Evolutionary conservation across 2,888 invertebrate genomes (phyloP).

Genomic region (Hololepta plana): DNA sequence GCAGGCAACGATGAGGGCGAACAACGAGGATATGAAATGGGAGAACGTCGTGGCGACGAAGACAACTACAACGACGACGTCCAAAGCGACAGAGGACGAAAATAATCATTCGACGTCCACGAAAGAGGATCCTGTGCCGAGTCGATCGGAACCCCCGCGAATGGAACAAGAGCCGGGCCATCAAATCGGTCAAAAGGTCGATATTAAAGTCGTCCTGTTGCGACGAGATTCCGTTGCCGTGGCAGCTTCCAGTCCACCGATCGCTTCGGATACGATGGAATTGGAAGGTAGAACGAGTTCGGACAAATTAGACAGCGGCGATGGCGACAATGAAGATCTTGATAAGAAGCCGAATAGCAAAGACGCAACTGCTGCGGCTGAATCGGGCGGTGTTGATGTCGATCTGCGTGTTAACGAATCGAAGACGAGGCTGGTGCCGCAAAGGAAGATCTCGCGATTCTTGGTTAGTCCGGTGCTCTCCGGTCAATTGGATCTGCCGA

Average conservation of each 20-base stretch:
- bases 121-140: conserved; percentile 6
- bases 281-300: not conserved
- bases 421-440: conserved; percentile 21
- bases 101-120: not conserved
- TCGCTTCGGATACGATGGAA: conserved; percentile 5
- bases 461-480: conserved; percentile 65
- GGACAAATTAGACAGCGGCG: conserved; percentile 4
- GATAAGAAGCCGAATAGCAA: no score
- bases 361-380: conserved; percentile 9
- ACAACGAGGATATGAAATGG: conserved; percentile 5
- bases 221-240: conserved; percentile 10
- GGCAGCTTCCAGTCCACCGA: conserved; percentile 5
- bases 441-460: conserved; percentile 63
- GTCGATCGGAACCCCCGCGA: conserved; percentile 6
- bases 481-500: conserved; percentile 27
- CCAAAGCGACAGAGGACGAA: not conserved
- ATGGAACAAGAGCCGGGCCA: conserved; percentile 2
- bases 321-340: conserved; percentile 1
- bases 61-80: no score
- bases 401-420: conserved; percentile 6
- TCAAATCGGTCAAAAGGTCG: conserved; percentile 20
- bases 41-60: no score
- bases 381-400: conserved; percentile 11
- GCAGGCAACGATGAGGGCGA: conserved; percentile 3
- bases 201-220: conserved; percentile 21